A percentile compares a stretch with the other conserved stretches of the same genome.
These are phyloP conservation scores for Lamellibrachia luymesi DNA, from an alignment of 1,140 invertebrate genomes.

Conservation along the genomic window DNA sequence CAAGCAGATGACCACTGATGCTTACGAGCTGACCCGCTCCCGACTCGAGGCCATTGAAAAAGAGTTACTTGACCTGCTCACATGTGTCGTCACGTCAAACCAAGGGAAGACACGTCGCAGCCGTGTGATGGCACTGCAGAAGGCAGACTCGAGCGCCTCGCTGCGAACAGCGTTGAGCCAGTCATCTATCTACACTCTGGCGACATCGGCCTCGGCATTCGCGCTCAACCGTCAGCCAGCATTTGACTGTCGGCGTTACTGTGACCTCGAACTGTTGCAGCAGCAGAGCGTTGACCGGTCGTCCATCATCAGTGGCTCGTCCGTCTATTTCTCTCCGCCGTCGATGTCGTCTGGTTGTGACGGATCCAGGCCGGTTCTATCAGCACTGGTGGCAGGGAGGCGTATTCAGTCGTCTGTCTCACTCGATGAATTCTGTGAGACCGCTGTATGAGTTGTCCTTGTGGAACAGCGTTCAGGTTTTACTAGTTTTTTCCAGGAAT, in stretches of 20 bases:
- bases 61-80: conserved; percentile 19
- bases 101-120: not conserved
- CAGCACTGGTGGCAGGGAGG: not conserved
- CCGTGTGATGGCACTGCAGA: not conserved
- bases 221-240: conserved; percentile 13
- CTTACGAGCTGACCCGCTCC: conserved; percentile 23
- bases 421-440: not conserved
- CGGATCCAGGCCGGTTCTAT: not conserved
- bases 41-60: conserved; percentile 26
- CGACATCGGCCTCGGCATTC: conserved; percentile 25
- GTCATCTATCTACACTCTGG: conserved; percentile 28
- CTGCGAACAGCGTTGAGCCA: conserved; percentile 24
- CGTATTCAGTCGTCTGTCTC: not conserved
- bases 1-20: conserved; percentile 24
- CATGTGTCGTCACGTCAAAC: conserved; percentile 10
- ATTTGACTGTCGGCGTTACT: not conserved
- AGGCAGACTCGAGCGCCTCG: not conserved
- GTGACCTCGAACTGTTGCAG: conserved; percentile 2
- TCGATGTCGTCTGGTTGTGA: not conserved
- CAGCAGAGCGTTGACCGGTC: conserved; percentile 15
- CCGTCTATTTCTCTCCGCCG: not conserved
- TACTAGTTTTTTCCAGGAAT: not conserved
- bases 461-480: not conserved
- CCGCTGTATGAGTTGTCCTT: not conserved
- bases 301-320: conserved; percentile 8